These are phyloP conservation scores for Crenichthys baileyi DNA, from an alignment of 2,797 vertebrate genomes.

Conservation along the genomic window DNA sequence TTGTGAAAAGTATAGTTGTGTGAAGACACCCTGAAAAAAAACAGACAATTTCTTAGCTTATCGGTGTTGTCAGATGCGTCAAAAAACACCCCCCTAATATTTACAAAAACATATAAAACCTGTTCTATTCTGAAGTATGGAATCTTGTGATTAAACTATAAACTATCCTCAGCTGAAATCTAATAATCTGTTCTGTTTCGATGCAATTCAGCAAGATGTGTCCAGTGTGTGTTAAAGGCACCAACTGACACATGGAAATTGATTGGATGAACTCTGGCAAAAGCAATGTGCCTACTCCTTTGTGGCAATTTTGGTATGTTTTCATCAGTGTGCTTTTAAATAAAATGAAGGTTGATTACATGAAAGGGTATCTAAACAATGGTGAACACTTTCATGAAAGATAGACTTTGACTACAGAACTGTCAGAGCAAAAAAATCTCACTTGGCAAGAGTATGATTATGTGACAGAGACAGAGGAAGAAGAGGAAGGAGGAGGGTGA, in stretches of 20 bases:
- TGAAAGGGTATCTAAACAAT: neutral
- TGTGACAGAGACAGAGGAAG: neutral
- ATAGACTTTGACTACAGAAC: neutral
- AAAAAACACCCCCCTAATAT: neutral
- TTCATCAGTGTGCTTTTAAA: neutral
- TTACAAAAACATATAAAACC: neutral
- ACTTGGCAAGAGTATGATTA: conserved; percentile 2
- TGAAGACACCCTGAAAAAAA: neutral
- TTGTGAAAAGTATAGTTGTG: neutral
- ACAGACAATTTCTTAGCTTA: neutral
- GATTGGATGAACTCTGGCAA: neutral
- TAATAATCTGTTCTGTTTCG: neutral
- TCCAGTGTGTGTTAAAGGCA: neutral
- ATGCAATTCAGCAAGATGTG: neutral
- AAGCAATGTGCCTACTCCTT: neutral
- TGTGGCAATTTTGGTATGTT: neutral
- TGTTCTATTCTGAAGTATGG: neutral
- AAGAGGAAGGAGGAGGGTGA: conserved; percentile 3
- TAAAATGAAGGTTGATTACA: neutral
- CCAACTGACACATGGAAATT: neutral
- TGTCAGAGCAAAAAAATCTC: neutral
- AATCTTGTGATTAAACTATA: neutral
- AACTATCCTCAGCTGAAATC: neutral
- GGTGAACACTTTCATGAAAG: neutral
- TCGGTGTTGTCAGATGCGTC: neutral